Base-by-base conservation (phyloP, 2,797 vertebrate genomes). In the Eutrigla gurnardus region DNA sequence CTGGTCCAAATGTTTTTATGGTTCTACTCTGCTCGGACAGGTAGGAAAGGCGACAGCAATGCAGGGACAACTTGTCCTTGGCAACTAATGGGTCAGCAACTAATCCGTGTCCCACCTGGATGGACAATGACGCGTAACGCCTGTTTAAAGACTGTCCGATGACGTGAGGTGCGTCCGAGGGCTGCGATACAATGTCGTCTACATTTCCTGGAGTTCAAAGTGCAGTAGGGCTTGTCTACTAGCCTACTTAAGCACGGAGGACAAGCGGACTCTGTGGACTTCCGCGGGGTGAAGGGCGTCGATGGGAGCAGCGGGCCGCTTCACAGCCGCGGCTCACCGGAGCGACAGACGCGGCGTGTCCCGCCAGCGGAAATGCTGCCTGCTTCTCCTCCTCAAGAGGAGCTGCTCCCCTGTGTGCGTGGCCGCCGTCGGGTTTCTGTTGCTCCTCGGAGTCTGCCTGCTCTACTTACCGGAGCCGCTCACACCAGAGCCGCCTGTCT, bases 241-340 rank as follows among this genome's bases (percentile, higher is more conserved):
- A 25, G 25, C 25, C 25, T 25, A 25, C 25, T 25, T 25, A 25
- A 25, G 25, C 25, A 25, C 25, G 25, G 25, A 2, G 25, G 25
- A 25, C 25, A 25, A 25, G 25, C 25, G 25, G 25, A 25, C 25
- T 25, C 25, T 25, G 25, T 57, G 36, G 37, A 43, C 7, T 64
- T 18, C 67, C 57, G 91, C 93, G 12, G 39, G 15, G 32, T 14
- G 40, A 53, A 7, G 17, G 71, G 54, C n/a, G 73, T 83, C 73
- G 37, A 92, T 92, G 89, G 90, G 83, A 81, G 59, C 55, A 58
- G n/a, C 35, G 60, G 60, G 63, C 57, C 59, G 57, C 60, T 68
- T 61, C 49, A 35, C 64, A 14, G 9, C 58, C 45, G 17, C 61
- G 7, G 58, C 72, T 13, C 58, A 11, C 39, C 39, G 80, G 68